Evolutionary conservation across 2,797 vertebrate species (phyloP).

Genomic region (Propithecus perrieri): DNA sequence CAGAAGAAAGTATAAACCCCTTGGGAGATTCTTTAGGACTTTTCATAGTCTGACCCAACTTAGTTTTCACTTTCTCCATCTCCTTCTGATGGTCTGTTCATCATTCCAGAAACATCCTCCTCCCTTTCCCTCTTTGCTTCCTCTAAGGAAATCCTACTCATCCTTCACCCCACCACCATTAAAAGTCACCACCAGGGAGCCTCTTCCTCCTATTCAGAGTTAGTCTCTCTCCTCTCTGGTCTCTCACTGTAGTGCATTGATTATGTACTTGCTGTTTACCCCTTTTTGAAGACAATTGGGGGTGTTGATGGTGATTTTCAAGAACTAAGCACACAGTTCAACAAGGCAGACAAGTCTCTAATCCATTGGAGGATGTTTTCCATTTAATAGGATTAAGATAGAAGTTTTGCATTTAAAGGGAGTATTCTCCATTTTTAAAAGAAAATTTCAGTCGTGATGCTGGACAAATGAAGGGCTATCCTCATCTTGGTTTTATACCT

Average conservation of each 20-base stretch:
- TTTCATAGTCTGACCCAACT: neutral
- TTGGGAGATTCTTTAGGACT: neutral
- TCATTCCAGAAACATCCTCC: neutral
- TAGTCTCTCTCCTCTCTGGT: neutral
- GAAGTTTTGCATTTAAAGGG: neutral
- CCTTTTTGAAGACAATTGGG: neutral
- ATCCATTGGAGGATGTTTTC: neutral
- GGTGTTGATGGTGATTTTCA: neutral
- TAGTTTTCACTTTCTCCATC: neutral
- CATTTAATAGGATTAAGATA: conserved; percentile 9
- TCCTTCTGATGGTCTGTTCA: neutral
- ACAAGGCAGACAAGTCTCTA: neutral
- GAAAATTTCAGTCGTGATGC: neutral
- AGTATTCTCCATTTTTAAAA: neutral
- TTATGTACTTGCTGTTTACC: neutral
- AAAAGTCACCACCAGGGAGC: neutral
- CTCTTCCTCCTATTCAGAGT: neutral
- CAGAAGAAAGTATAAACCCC: neutral
- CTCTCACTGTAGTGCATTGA: neutral
- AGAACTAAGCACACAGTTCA: neutral
- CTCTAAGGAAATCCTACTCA: neutral
- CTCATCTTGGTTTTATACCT: neutral
- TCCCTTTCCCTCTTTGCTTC: neutral
- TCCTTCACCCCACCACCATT: neutral
- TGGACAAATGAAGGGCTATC: neutral